These are phyloP conservation scores for Platyscapa corneri DNA, from an alignment of 1,140 invertebrate species.

Conservation along the genomic window DNA sequence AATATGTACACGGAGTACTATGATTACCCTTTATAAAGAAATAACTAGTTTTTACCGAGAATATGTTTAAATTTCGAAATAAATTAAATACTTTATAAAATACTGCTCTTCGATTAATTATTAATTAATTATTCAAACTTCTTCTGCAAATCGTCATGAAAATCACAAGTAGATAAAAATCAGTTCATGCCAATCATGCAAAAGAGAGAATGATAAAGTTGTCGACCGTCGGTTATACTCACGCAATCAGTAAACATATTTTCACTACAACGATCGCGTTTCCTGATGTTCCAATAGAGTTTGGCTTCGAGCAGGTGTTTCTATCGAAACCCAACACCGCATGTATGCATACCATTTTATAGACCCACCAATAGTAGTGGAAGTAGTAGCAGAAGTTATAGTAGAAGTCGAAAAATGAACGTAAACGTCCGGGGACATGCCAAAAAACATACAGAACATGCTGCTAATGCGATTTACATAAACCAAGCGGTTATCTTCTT, in stretches of 20 bases:
- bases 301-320: conserved; percentile 80
- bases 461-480: conserved; percentile 71
- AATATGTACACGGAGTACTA: too few species aligned
- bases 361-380: conserved; percentile 38
- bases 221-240: conserved; percentile 60
- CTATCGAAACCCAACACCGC: conserved; percentile 76
- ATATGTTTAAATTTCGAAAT: neutral
- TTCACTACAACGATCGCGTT: conserved; percentile 68
- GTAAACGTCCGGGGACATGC: conserved; percentile 55
- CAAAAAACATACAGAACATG: conserved; percentile 70
- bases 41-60: neutral
- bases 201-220: conserved; percentile 31
- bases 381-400: conserved; percentile 39
- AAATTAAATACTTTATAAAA: too few species aligned
- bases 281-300: conserved; percentile 77
- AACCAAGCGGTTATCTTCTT: conserved; percentile 66
- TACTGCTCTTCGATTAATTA: neutral
- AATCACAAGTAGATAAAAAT: neutral
- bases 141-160: neutral
- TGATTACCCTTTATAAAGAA: too few species aligned
- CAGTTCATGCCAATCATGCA: conserved; percentile 25
- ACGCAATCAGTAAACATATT: conserved; percentile 68
- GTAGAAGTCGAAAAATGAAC: conserved; percentile 46
- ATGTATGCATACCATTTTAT: conserved; percentile 12
- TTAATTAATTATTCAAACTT: conserved; percentile 2